Percentiles rank a stretch among this genome's conserved stretches.
Evolutionary conservation across 2,113 vertebrate species (phyloP).

Genomic region (Sander lucioperca): DNA sequence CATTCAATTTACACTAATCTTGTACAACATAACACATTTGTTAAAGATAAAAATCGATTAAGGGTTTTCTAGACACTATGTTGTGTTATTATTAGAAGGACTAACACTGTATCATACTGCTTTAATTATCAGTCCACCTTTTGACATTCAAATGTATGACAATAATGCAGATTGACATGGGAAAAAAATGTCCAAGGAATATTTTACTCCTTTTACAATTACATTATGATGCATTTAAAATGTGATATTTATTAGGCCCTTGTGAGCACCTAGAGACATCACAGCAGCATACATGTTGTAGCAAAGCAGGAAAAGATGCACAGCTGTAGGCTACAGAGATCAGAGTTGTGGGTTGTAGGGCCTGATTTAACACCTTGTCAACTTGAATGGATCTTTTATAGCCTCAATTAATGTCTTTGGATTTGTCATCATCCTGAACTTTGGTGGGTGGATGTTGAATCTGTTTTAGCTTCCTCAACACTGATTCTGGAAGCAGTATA

Average conservation of each 20-base stretch:
- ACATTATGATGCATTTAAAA: background rate
- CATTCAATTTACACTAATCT: background rate
- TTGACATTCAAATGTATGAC: background rate
- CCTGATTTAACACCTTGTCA: constrained; percentile 21
- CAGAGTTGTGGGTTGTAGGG: background rate
- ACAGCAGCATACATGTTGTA: background rate
- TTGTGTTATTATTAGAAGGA: background rate
- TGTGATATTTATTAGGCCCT: background rate
- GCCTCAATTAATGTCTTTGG: constrained; percentile 45
- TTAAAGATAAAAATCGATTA: background rate
- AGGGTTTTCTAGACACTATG: background rate
- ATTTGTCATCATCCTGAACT: constrained; percentile 37
- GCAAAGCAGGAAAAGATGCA: background rate
- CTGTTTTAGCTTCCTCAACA: constrained; percentile 3
- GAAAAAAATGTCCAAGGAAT: background rate
- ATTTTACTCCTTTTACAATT: background rate
- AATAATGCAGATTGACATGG: background rate
- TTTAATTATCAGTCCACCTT: background rate
- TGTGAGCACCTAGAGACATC: background rate
- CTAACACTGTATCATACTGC: background rate
- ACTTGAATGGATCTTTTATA: constrained; percentile 39
- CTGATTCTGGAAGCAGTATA: background rate
- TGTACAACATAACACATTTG: background rate
- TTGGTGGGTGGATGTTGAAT: constrained; percentile 23
- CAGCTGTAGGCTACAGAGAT: background rate